Conservation (phyloP, 2,888 invertebrate genomes). For the Xestobium rufovillosum region DNA sequence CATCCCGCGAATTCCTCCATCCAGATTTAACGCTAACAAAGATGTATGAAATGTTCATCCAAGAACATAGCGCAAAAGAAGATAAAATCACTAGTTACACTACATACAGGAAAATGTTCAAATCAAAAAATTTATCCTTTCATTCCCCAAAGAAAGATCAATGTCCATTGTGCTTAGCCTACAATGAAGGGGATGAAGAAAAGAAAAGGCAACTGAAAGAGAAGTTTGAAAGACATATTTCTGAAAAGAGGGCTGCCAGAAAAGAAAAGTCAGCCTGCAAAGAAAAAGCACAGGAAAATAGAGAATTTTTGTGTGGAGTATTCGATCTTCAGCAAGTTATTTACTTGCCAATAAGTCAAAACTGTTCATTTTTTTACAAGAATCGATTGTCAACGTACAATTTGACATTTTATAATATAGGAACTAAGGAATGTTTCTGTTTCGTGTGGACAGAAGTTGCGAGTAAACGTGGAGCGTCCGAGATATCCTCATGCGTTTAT, state of each 20-base stretch:
- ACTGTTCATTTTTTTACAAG: conserved; percentile 19
- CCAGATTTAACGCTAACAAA: conserved; percentile 14
- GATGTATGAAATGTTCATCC: no score
- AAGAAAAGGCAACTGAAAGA: conserved; percentile 14
- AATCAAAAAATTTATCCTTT: conserved; percentile 10
- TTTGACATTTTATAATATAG: conserved; percentile 14
- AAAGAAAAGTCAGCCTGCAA: conserved; percentile 8
- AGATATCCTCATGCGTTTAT: conserved; percentile 11
- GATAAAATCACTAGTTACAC: conserved; percentile 2
- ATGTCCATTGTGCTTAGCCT: conserved; percentile 14
- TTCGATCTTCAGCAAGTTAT: conserved; percentile 14
- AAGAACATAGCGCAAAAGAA: conserved; percentile 3
- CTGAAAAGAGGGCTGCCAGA: conserved; percentile 7
- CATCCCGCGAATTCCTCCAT: conserved; percentile 13
- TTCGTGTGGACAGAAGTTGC: conserved; percentile 16
- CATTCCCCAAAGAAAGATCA: conserved; percentile 12
- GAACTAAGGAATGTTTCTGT: conserved; percentile 14
- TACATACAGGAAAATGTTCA: conserved; percentile 11
- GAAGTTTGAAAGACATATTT: conserved; percentile 5
- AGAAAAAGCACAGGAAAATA: neutral
- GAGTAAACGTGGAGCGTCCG: conserved; percentile 17
- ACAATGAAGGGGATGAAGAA: conserved; percentile 17
- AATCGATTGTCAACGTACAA: conserved; percentile 15
- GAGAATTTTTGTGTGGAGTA: conserved; percentile 5
- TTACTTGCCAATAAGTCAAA: conserved; percentile 16